Conservation (phyloP, 2,888 invertebrate genomes). For the Spodoptera picta region DNA sequence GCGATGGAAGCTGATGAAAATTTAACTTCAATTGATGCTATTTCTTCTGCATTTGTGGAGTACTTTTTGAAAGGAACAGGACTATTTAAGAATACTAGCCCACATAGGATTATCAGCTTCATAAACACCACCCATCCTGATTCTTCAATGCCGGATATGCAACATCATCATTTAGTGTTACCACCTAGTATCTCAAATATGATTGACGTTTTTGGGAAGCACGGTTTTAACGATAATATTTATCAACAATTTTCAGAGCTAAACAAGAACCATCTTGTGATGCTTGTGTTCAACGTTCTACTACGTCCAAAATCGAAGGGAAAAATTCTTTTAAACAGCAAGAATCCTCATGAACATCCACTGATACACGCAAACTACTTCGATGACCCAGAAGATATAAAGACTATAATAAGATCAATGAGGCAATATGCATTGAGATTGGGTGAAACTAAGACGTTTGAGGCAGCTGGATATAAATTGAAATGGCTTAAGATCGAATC, state of each 20-base stretch:
- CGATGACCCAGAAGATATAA: slow-evolving; percentile 85
- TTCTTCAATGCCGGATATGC: slow-evolving; percentile 70
- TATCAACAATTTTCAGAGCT: slow-evolving; percentile 61
- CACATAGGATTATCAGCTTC: slow-evolving; percentile 73
- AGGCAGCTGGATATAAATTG: slow-evolving; percentile 65
- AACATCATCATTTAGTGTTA: slow-evolving; percentile 70
- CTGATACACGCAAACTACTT: slow-evolving; percentile 90
- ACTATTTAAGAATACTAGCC: slow-evolving; percentile 76
- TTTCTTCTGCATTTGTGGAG: slow-evolving; percentile 70
- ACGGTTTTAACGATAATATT: slow-evolving; percentile 66
- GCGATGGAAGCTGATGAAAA: slow-evolving; percentile 65
- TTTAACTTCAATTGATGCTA: slow-evolving; percentile 61
- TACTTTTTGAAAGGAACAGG: slow-evolving; percentile 86
- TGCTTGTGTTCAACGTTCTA: slow-evolving; percentile 88
- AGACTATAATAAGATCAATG: slow-evolving; percentile 65
- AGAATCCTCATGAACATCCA: slow-evolving; percentile 91
- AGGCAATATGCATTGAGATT: slow-evolving; percentile 65
- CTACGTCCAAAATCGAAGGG: slow-evolving; percentile 92
- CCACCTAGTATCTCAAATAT: slow-evolving; percentile 66
- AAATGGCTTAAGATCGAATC: slow-evolving; percentile 72
- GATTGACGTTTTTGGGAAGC: slow-evolving; percentile 65
- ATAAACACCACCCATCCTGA: slow-evolving; percentile 71
- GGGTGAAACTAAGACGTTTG: slow-evolving; percentile 68
- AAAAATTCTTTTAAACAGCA: slow-evolving; percentile 90
- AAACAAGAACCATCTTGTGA: slow-evolving; percentile 65